A percentile compares a stretch with the other conserved stretches of the same genome.
Conservation (phyloP, 2,888 invertebrate genomes). For the Drosophila antonietae region DNA sequence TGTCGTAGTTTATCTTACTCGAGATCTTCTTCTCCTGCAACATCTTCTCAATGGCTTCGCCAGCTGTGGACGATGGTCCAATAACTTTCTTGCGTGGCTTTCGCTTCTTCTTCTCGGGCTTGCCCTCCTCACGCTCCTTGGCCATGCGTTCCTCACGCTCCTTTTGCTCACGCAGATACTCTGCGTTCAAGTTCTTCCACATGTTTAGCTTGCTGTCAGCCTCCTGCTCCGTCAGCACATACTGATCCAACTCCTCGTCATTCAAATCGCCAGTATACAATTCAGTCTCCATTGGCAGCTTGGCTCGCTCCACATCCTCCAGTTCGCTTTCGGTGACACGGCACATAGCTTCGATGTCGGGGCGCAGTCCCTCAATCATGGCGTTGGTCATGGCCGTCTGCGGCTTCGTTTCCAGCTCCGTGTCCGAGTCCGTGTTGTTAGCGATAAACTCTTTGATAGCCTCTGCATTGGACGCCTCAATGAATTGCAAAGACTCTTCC, state of each 20-base stretch:
- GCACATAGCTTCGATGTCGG: slow-evolving; percentile 92
- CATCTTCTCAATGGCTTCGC: slow-evolving; percentile 98
- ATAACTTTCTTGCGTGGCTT: slow-evolving; percentile 88
- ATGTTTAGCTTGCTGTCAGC: slow-evolving; percentile 91
- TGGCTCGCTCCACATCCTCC: slow-evolving; percentile 83
- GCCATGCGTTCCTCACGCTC: slow-evolving; percentile 93
- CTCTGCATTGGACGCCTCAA: slow-evolving; percentile 85
- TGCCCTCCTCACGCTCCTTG: slow-evolving; percentile 94
- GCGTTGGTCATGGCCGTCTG: slow-evolving; percentile 46
- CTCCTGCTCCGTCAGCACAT: slow-evolving; percentile 93
- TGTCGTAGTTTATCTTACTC: slow-evolving; percentile 98
- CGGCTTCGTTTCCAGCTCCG: slow-evolving; percentile 20
- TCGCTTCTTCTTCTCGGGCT: slow-evolving; percentile 92
- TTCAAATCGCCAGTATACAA: slow-evolving; percentile 91
- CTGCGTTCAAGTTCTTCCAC: slow-evolving; percentile 95
- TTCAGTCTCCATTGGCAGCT: slow-evolving; percentile 63
- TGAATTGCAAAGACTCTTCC: slow-evolving; percentile 85
- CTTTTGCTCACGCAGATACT: slow-evolving; percentile 93
- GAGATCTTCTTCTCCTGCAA: slow-evolving; percentile 98
- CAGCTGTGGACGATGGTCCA: slow-evolving; percentile 89
- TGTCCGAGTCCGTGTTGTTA: slow-evolving; percentile 72
- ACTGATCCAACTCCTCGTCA: slow-evolving; percentile 95
- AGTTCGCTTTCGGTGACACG: slow-evolving; percentile 86
- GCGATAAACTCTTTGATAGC: slow-evolving; percentile 84
- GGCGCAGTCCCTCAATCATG: slow-evolving; percentile 85